A percentile compares a stretch with the other conserved stretches of the same genome.
These are phyloP conservation scores for Palythoa heliodiscus DNA, from an alignment of 92 coral and sea anemone genomes.

Conservation along the genomic window DNA sequence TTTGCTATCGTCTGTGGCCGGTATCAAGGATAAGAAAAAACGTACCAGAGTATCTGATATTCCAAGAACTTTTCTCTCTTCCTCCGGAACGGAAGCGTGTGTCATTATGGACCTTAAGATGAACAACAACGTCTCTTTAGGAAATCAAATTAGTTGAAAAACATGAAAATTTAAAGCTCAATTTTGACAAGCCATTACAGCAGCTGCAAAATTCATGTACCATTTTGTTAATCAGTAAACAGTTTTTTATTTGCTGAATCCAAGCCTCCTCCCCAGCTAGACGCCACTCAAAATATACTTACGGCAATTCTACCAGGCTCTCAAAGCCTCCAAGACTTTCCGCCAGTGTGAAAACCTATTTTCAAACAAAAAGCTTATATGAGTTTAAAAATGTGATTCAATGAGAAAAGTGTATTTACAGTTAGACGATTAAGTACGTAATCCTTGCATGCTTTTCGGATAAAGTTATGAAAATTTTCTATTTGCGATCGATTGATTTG, in stretches of 20 bases:
- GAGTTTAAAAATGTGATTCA: not conserved
- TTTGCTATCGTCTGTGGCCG: not conserved
- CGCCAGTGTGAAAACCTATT: conserved; percentile 91
- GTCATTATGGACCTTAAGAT: conserved; percentile 85
- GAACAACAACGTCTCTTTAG: not conserved
- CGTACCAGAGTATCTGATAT: conserved; percentile 94
- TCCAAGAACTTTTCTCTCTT: conserved; percentile 80
- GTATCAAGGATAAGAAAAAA: not conserved
- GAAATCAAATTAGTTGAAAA: too few relatives aligned
- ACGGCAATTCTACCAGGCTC: conserved; percentile 94
- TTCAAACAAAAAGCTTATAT: not conserved
- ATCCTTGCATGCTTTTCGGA: too few relatives aligned
- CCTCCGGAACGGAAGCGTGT: conserved; percentile 93
- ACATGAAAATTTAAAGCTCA: too few relatives aligned
- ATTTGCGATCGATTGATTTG: too few relatives aligned
- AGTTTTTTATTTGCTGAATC: too few relatives aligned
- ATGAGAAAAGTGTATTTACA: too few relatives aligned
- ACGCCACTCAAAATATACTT: conserved; percentile 51
- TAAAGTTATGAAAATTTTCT: too few relatives aligned
- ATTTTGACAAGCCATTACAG: too few relatives aligned
- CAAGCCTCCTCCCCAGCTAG: too few relatives aligned
- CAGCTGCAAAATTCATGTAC: not conserved
- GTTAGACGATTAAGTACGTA: too few relatives aligned
- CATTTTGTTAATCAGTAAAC: too few relatives aligned
- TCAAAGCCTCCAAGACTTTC: conserved; percentile 98